Evolutionary conservation across 2,797 vertebrate genomes (phyloP), one percentile per base, ranked within the genome.

Genomic region (Enteromius anoplus): DNA sequence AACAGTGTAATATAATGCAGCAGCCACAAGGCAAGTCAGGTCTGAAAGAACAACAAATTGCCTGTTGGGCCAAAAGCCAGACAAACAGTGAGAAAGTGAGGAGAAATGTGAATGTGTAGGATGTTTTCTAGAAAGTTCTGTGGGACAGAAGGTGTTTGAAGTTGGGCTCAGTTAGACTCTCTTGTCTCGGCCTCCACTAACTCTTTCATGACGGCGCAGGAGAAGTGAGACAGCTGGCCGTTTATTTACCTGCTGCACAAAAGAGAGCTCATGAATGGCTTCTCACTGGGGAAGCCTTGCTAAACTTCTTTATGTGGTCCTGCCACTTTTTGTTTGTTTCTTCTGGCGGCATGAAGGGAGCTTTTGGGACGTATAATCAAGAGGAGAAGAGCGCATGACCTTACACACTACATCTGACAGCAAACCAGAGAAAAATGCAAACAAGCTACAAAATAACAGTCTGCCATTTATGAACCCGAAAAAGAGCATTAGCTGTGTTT

Each of bases 141-240:
- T 58, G 66, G 66, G 66, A 58, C 78, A 71, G 51, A 71, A 80
- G 78, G 40, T 71, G 81, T 82, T 86, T 86, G 66, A 86, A 78
- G 84, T 71, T 69, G 80, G 53, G 47, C 64, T 66, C 51, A 53
- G 68, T 62, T n/a, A 66, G 60, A 65, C 77, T 26, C 60, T 26
- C 77, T 60, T 49, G 65, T 42, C 84, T 58, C 21, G 7, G 37
- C 29, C 26, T 82, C 80, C 76, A 73, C 58, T 34, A 69, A 77
- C 64, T 69, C 80, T 71, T 87, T 87, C 78, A 85, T 81, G 81
- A 73, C 70, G 32, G 45, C 34, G 65, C 71, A 80, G 71, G 53
- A 85, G 81, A 77, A 84, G 78, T 3, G 75, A 73, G 69, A 85
- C 87, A 85, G 85, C 87, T 84, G 78, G 80, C 62, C 77, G 47